A percentile compares a stretch with the other conserved stretches of the same genome.
Conservation (phyloP, 2,113 vertebrate genomes). For the Anhinga rufa region DNA sequence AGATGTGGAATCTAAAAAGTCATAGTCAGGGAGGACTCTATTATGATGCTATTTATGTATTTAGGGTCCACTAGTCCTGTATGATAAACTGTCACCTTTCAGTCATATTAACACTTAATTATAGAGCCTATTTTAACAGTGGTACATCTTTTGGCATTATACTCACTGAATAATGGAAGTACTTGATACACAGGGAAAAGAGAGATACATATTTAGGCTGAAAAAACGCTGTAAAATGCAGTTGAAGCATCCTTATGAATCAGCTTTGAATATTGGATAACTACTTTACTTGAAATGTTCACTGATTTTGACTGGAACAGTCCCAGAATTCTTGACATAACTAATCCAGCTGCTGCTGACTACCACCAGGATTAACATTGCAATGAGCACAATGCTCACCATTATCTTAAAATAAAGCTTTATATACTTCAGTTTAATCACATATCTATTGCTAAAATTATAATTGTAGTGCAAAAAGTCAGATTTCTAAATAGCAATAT, state of each 20-base stretch:
- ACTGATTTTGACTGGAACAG: background rate
- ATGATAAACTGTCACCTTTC: background rate
- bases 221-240: background rate
- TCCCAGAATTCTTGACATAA: background rate
- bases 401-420: background rate
- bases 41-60: background rate
- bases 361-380: background rate
- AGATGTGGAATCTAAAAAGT: background rate
- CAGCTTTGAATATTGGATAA: background rate
- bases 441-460: background rate
- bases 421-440: background rate
- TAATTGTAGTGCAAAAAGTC: background rate
- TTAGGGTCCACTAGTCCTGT: background rate
- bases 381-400: background rate
- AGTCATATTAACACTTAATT: background rate
- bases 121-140: background rate
- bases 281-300: background rate
- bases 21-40: background rate
- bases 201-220: background rate
- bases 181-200: background rate
- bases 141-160: background rate
- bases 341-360: background rate
- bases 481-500: background rate
- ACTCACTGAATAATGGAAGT: background rate
- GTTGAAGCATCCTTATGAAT: background rate